phyloP scores from a whole-genome alignment of 1,140 invertebrate species.

The Aporrectodea caliginosa region DNA sequence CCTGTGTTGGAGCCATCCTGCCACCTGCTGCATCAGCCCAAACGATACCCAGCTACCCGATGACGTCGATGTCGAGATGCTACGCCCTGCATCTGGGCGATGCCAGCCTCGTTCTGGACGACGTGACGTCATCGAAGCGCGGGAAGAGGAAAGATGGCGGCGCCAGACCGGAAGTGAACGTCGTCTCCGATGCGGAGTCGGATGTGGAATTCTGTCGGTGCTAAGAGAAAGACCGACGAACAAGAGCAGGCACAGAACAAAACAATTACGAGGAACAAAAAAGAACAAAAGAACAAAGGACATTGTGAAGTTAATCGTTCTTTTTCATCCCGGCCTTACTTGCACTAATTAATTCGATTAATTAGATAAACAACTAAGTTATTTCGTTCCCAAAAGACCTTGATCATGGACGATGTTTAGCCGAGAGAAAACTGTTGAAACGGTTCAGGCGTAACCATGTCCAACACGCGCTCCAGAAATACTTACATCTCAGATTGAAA shows the following conservation, averaged over 20 bases:
- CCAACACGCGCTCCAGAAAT: too few relatives aligned
- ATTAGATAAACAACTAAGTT: too few relatives aligned
- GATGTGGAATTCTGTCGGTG: background rate
- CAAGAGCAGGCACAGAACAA: background rate
- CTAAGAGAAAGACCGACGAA: background rate
- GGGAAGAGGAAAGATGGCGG: background rate
- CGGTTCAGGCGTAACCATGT: too few relatives aligned
- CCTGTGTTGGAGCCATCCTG: background rate
- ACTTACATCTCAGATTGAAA: too few relatives aligned
- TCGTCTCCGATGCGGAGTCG: background rate
- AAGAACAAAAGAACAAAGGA: too few relatives aligned
- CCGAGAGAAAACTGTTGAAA: too few relatives aligned
- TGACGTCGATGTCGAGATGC: background rate
- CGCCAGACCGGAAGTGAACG: background rate
- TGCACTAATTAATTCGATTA: too few relatives aligned
- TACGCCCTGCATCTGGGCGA: background rate
- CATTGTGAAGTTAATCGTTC: too few relatives aligned
- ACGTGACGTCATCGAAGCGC: background rate
- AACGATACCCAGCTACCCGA: background rate
- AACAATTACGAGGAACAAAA: background rate
- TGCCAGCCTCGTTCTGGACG: background rate
- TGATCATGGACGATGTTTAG: too few relatives aligned
- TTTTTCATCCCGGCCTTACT: too few relatives aligned
- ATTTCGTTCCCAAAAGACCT: too few relatives aligned
- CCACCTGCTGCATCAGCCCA: background rate